These are phyloP conservation scores for Poecilia wingei DNA, from an alignment of 2,797 vertebrate genomes.

Conservation along the genomic window DNA sequence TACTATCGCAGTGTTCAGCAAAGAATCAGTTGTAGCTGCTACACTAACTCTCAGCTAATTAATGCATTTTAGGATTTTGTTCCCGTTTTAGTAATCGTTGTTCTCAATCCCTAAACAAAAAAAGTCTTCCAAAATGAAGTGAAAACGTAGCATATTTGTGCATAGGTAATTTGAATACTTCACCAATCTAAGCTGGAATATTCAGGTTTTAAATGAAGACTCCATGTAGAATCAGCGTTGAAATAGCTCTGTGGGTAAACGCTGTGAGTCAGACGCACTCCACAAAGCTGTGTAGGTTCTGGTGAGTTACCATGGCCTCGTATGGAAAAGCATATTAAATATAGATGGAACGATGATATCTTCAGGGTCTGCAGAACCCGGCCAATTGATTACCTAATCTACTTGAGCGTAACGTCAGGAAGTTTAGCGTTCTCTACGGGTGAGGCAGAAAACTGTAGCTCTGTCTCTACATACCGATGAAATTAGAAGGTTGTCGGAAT, in stretches of 20 bases:
- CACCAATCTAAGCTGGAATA: neutral
- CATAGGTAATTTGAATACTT: neutral
- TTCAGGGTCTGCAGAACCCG: neutral
- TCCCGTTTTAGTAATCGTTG: neutral
- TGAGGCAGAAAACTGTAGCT: slow-evolving; percentile 21
- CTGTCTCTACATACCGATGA: neutral
- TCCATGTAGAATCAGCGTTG: neutral
- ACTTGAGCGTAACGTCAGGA: slow-evolving; percentile 4
- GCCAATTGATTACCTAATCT: slow-evolving; percentile 9
- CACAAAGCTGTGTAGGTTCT: slow-evolving; percentile 1
- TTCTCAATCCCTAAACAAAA: neutral
- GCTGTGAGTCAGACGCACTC: neutral
- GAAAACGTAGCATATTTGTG: neutral
- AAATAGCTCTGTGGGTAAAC: neutral
- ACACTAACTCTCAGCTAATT: neutral
- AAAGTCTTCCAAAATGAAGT: neutral
- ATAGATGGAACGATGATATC: neutral
- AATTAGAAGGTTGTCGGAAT: slow-evolving; percentile 20
- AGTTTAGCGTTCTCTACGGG: slow-evolving; percentile 11
- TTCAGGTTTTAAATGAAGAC: neutral
- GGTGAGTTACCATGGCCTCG: neutral
- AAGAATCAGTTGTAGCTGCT: neutral
- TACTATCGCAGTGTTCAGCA: neutral
- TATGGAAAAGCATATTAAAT: slow-evolving; percentile 2
- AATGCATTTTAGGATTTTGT: neutral